A percentile compares a stretch with the other conserved stretches of the same genome.
Evolutionary conservation across 2,888 invertebrate species (phyloP).

Genomic region (Beris chalybata): DNA sequence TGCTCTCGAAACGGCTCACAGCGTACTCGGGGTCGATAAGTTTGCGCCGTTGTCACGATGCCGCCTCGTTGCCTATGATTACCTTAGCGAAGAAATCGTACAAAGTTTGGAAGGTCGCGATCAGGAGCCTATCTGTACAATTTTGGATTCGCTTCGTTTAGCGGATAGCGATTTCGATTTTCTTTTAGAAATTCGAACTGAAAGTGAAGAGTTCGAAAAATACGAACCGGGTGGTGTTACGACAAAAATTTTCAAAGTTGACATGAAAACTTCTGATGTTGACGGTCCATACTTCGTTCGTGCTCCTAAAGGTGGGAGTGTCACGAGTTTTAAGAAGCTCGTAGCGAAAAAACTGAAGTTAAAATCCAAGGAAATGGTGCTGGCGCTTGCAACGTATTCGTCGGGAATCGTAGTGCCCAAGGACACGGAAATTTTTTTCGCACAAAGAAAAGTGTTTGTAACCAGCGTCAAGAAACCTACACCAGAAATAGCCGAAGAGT

Average conservation of each 20-base stretch:
- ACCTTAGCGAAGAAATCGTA: constrained; percentile 65
- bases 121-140: constrained; percentile 56
- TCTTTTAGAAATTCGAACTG: constrained; percentile 66
- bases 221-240: constrained; percentile 66
- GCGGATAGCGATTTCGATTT: constrained; percentile 59
- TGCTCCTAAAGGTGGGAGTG: constrained; percentile 61
- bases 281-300: constrained; percentile 65
- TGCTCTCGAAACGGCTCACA: constrained; percentile 63
- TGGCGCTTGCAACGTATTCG: constrained; percentile 56
- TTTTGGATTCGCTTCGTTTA: constrained; percentile 52
- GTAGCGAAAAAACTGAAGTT: constrained; percentile 59
- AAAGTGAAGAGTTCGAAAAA: constrained; percentile 63
- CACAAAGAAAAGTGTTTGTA: constrained; percentile 59
- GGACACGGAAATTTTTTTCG: constrained; percentile 42
- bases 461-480: constrained; percentile 45
- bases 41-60: constrained; percentile 67
- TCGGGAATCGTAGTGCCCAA: constrained; percentile 51
- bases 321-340: constrained; percentile 61
- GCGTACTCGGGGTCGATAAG: constrained; percentile 62
- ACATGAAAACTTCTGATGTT: constrained; percentile 63
- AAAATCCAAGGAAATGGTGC: constrained; percentile 54
- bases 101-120: constrained; percentile 67
- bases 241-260: constrained; percentile 64
- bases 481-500: constrained; percentile 56
- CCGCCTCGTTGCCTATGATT: constrained; percentile 72